Evolutionary conservation across 2,888 invertebrate genomes (phyloP).

Genomic region (Lagria hirta): DNA sequence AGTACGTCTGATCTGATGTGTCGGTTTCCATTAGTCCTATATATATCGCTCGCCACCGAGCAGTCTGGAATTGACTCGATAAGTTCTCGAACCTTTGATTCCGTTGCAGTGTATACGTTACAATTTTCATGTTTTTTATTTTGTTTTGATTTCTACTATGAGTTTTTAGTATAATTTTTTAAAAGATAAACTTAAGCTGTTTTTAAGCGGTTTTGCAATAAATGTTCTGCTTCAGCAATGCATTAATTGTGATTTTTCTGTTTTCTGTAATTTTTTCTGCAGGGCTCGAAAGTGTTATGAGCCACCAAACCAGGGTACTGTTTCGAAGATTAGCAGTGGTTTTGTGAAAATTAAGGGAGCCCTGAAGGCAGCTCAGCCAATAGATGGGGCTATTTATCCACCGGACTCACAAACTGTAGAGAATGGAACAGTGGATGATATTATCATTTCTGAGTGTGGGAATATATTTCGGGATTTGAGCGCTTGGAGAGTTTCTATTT

Average conservation of each 20-base stretch:
- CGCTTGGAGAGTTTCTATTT: conserved; percentile 67
- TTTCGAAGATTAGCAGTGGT: conserved; percentile 59
- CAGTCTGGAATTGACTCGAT: no score
- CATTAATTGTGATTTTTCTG: no score
- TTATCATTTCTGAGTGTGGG: conserved; percentile 53
- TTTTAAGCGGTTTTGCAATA: no score
- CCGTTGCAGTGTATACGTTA: no score
- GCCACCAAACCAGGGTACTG: conserved; percentile 44
- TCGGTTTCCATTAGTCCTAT: no score
- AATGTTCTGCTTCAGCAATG: no score
- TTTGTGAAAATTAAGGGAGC: conserved; percentile 66
- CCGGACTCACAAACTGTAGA: conserved; percentile 43
- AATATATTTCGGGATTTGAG: conserved; percentile 61
- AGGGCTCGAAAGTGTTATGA: conserved; percentile 46
- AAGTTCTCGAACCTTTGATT: no score
- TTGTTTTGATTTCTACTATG: conserved; percentile 4
- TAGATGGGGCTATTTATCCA: conserved; percentile 54
- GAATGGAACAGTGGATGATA: conserved; percentile 47
- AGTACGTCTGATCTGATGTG: no score
- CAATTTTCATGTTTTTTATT: conserved; percentile 1
- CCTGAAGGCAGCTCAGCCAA: conserved; percentile 57
- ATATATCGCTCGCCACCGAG: no score
- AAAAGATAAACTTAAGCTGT: no score
- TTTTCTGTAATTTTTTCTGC: no score
- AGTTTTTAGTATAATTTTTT: no score